phyloP scores from a whole-genome alignment of 2,888 invertebrate genomes.

The Apodemia mormo region DNA sequence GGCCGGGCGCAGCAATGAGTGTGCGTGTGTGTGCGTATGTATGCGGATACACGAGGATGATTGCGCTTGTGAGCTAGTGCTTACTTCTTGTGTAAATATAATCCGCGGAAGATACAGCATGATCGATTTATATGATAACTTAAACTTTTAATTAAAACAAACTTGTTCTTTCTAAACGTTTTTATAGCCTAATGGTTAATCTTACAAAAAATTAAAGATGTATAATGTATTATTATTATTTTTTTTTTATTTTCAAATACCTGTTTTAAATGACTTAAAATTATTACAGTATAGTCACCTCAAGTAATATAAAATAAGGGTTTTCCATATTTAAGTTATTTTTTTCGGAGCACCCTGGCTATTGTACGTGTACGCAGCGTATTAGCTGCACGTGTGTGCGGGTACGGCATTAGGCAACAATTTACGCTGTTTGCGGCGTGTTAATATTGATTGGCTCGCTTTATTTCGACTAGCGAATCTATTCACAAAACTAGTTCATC shows the following conservation, averaged over 20 bases:
- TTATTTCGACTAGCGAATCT: slow-evolving; percentile 79
- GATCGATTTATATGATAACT: slow-evolving; percentile 39
- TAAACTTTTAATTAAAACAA: no score
- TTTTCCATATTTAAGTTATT: background rate
- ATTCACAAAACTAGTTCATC: slow-evolving; percentile 65
- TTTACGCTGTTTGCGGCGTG: slow-evolving; percentile 82
- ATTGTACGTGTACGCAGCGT: slow-evolving; percentile 56
- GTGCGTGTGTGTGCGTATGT: slow-evolving; percentile 55
- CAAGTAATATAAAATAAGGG: no score
- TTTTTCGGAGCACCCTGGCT: slow-evolving; percentile 55
- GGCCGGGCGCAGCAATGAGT: slow-evolving; percentile 63
- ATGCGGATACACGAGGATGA: slow-evolving; percentile 33
- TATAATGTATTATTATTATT: no score
- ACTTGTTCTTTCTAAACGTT: no score
- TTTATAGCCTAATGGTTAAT: no score
- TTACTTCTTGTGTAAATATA: slow-evolving; percentile 73
- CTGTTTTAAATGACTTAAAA: no score
- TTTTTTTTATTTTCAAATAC: no score
- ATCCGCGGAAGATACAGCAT: slow-evolving; percentile 63
- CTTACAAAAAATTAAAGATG: no score
- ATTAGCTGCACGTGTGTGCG: slow-evolving; percentile 56
- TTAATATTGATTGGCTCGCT: slow-evolving; percentile 82
- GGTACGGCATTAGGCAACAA: slow-evolving; percentile 80
- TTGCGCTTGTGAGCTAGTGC: slow-evolving; percentile 51
- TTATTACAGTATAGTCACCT: no score